Conservation (phyloP, 2,888 invertebrate genomes). For the Xiphydria camelus region DNA sequence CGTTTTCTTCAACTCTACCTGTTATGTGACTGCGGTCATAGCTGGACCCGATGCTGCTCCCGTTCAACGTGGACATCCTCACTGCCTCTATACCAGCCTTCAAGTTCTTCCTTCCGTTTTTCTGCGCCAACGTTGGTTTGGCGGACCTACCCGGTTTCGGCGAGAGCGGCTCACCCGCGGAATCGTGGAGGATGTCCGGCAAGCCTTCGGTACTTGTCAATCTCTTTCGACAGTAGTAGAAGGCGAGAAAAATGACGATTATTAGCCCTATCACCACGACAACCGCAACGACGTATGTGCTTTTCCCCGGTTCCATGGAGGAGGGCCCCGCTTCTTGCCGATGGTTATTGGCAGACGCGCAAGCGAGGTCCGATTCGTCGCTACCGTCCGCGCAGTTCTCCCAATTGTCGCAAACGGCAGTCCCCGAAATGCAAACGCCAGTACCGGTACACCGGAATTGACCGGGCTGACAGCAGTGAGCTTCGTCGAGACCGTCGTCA, state of each 20-base stretch:
- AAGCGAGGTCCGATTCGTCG: conserved; percentile 73
- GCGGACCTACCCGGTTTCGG: conserved; percentile 59
- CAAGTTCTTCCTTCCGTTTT: conserved; percentile 50
- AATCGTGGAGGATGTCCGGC: conserved; percentile 65
- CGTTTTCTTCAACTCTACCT: no score
- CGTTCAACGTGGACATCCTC: conserved; percentile 69
- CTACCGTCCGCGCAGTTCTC: conserved; percentile 80
- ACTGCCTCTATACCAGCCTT: conserved; percentile 60
- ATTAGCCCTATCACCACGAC: conserved; percentile 63
- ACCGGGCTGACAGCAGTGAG: conserved; percentile 67
- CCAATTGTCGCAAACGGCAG: conserved; percentile 74
- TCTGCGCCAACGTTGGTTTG: conserved; percentile 50
- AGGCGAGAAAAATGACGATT: conserved; percentile 60
- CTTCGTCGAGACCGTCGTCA: conserved; percentile 71
- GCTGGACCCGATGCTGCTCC: conserved; percentile 66
- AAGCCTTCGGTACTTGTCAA: conserved; percentile 58
- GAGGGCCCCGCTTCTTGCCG: conserved; percentile 48
- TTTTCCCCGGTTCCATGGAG: conserved; percentile 57
- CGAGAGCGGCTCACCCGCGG: conserved; percentile 69
- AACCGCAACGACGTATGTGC: conserved; percentile 63
- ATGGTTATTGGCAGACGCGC: conserved; percentile 58
- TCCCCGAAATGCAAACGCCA: conserved; percentile 71
- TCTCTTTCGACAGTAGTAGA: conserved; percentile 62
- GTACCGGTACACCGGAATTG: conserved; percentile 75
- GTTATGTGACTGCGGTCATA: conserved; percentile 74